Percentiles rank a stretch among this genome's conserved stretches.
These are phyloP conservation scores for Drosophila arizonae DNA, from an alignment of 1,140 invertebrate genomes.

Conservation along the genomic window DNA sequence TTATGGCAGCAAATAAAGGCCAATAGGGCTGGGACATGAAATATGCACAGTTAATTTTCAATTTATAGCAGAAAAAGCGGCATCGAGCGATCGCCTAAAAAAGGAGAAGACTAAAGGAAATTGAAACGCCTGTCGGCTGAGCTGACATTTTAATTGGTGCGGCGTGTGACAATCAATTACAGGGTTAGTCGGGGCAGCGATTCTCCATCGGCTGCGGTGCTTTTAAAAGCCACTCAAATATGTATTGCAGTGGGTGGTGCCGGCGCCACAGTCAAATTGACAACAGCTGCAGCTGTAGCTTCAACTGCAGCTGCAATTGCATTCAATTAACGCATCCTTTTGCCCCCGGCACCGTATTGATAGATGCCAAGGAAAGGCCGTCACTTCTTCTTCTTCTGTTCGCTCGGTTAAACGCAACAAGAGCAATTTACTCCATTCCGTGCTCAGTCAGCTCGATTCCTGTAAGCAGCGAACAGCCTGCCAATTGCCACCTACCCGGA, in stretches of 20 bases:
- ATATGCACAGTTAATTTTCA: constrained; percentile 71
- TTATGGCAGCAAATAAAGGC: constrained; percentile 52
- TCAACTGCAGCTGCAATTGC: constrained; percentile 45
- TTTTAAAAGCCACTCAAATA: constrained; percentile 71
- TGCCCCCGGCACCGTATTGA: neutral
- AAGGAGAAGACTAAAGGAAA: constrained; percentile 27
- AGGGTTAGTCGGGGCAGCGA: constrained; percentile 53
- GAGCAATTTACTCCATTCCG: constrained; percentile 28
- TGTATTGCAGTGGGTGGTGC: constrained; percentile 47
- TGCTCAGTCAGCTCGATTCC: neutral
- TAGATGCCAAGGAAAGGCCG: neutral
- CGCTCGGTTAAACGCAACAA: constrained; percentile 42
- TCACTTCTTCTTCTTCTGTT: neutral
- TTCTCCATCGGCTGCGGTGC: constrained; percentile 39
- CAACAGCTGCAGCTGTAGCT: constrained; percentile 52
- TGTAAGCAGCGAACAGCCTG: neutral
- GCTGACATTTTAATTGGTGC: constrained; percentile 71
- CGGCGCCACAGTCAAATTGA: constrained; percentile 47
- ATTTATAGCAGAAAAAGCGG: constrained; percentile 37
- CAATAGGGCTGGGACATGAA: constrained; percentile 62
- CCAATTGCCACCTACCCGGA: no score
- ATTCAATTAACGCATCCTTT: constrained; percentile 57
- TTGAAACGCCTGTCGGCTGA: constrained; percentile 31
- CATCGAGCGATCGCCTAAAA: constrained; percentile 6
- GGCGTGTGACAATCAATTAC: constrained; percentile 72